These are phyloP conservation scores for Agonum fuliginosum DNA, from an alignment of 2,888 invertebrate species.

Conservation along the genomic window DNA sequence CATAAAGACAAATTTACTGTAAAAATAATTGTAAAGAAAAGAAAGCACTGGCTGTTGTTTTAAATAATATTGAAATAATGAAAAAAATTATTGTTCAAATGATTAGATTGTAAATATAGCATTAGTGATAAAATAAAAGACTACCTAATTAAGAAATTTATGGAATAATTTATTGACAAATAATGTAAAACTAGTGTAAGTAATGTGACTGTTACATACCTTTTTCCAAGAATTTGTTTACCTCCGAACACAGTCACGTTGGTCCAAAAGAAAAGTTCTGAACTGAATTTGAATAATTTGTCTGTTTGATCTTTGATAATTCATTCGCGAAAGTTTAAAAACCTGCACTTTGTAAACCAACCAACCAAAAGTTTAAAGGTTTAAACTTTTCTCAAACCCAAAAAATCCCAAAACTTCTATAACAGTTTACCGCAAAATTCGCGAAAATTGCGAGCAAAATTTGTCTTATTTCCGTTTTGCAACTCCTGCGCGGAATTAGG, in stretches of 20 bases:
- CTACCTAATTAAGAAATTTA: no score
- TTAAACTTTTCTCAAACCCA: background rate
- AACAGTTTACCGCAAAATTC: background rate
- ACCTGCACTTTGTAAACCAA: slow-evolving; percentile 26
- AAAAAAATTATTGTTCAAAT: background rate
- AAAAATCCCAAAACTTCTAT: background rate
- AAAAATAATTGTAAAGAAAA: no score
- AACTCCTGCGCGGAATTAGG: slow-evolving; percentile 29
- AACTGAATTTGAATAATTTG: slow-evolving; percentile 75
- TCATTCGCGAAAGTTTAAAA: slow-evolving; percentile 66
- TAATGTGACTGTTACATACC: background rate
- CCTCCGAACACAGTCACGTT: slow-evolving; percentile 52
- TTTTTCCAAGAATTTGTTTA: slow-evolving; percentile 14
- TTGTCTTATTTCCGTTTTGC: slow-evolving; percentile 11
- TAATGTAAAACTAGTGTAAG: background rate
- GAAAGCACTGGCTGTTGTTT: no score
- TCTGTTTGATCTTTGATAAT: slow-evolving; percentile 70
- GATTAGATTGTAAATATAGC: background rate
- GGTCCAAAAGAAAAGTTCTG: slow-evolving; percentile 70
- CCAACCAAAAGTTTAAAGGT: slow-evolving; percentile 11
- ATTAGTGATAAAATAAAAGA: no score
- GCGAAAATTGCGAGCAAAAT: no score
- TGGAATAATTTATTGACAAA: background rate
- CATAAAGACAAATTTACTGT: no score
- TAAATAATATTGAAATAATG: no score